Percentiles rank a stretch among this genome's conserved stretches.
phyloP scores from a whole-genome alignment of 2,888 invertebrate genomes.

The Mimas tiliae region DNA sequence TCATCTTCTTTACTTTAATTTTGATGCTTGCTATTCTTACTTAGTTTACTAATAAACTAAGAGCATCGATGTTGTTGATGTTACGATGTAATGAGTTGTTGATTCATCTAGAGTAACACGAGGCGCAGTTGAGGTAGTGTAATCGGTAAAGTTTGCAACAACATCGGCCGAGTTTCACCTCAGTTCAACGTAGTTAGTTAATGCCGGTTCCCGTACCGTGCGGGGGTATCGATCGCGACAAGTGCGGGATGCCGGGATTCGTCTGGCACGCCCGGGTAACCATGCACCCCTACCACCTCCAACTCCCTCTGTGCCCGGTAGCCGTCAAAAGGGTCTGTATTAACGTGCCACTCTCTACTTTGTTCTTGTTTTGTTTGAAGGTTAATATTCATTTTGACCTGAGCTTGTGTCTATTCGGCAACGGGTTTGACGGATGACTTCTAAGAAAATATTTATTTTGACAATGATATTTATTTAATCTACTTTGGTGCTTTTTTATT shows the following conservation, averaged over 20 bases:
- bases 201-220: conserved; percentile 77
- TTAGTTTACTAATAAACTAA: conserved; percentile 27
- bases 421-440: conserved; percentile 28
- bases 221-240: conserved; percentile 80
- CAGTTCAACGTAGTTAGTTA: conserved; percentile 63
- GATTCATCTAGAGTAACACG: conserved; percentile 69
- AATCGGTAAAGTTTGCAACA: conserved; percentile 81
- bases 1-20: background rate
- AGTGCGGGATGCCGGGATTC: conserved; percentile 77
- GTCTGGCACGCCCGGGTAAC: conserved; percentile 74
- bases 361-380: conserved; percentile 83
- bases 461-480: background rate
- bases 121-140: conserved; percentile 62
- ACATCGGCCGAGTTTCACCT: conserved; percentile 80
- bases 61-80: conserved; percentile 36
- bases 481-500: conserved; percentile 1
- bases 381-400: conserved; percentile 78
- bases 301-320: conserved; percentile 41
- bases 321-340: conserved; percentile 68
- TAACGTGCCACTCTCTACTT: conserved; percentile 75
- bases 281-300: conserved; percentile 55
- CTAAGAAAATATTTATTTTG: conserved; percentile 9
- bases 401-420: conserved; percentile 43
- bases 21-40: background rate
- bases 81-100: conserved; percentile 51